Base-by-base conservation (phyloP, 2,113 vertebrate genomes). In the Hipposideros armiger region DNA sequence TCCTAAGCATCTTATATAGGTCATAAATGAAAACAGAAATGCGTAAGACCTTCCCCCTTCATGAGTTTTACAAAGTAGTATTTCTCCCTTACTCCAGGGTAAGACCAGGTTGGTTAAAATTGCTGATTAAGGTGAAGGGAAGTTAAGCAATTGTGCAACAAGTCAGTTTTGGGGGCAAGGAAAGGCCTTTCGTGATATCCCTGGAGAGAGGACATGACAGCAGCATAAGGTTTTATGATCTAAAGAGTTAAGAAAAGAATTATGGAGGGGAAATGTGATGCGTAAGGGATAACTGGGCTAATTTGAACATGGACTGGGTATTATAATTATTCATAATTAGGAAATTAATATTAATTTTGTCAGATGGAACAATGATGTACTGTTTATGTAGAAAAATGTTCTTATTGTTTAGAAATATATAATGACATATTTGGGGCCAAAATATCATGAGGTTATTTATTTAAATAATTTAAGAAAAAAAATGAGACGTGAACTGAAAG, bases 301-400 rank as follows among this genome's bases (percentile, higher is more conserved):
- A 60, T 19, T 45, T 4, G 5, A 80, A 72, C n/a, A 78, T 19
- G 52, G 15, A 30, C 50, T 85, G 26, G 42, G 30, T 69, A 11
- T 66, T 73, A 62, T 20, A 45, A 73, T 32, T n/a, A 66, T 56
- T 54, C 13, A 83, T 42, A 73, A 82, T 52, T 85, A 78, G 81
- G 26, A 91, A 94, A 91, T 80, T 40, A 60, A 78, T 60, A 77
- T 67, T 92, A 82, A 92, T 52, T 83, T 76, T 91, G 52, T 26
- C 45, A 91, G n/a, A 42, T 60, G 16, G 50, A 5, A 86, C 17
- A 58, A 60, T 58, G 30, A 20, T 20, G 50, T 30, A 60, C 28
- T 52, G 50, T 54, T 87, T 74, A 45, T 5, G 5, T 36, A 76
- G 30, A 36, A 60, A 86, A 82, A 90, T 45, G 4, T 66, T 40